Evolutionary conservation across 2,888 invertebrate genomes (phyloP).

Genomic region (Empis stercorea): DNA sequence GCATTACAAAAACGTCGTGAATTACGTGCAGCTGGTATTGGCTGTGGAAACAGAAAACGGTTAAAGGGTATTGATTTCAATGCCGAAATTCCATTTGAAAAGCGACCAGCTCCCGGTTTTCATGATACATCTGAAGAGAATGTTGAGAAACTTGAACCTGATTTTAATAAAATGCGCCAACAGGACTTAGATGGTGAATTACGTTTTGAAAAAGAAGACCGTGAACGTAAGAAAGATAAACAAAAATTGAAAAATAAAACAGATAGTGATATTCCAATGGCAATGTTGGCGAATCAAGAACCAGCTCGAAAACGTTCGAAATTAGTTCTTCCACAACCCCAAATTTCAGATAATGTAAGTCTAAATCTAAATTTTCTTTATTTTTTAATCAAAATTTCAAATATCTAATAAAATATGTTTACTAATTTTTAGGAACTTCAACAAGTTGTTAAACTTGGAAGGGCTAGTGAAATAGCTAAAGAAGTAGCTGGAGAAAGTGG

Average conservation of each 20-base stretch:
- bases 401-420: no score
- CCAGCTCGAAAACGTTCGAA: conserved; percentile 89
- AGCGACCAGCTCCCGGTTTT: conserved; percentile 83
- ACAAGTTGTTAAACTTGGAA: conserved; percentile 84
- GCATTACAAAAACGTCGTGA: conserved; percentile 96
- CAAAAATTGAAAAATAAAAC: conserved; percentile 89
- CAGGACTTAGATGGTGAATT: conserved; percentile 89
- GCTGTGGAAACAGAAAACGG: conserved; percentile 33
- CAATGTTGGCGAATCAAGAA: conserved; percentile 77
- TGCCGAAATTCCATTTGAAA: conserved; percentile 94
- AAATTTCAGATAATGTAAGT: conserved; percentile 75
- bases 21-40: conserved; percentile 91
- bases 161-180: conserved; percentile 79
- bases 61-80: conserved; percentile 95
- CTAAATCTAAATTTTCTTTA: no score
- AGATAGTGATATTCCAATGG: conserved; percentile 88
- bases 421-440: conserved; percentile 53
- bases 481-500: conserved; percentile 73
- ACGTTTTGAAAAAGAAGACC: conserved; percentile 81
- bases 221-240: conserved; percentile 89
- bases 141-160: conserved; percentile 77
- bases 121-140: conserved; percentile 86
- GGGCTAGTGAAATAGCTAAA: conserved; percentile 80
- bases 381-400: no score
- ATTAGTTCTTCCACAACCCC: conserved; percentile 89